Evolutionary conservation across 2,888 invertebrate species (phyloP).

Genomic region (Crepidodera aurea): DNA sequence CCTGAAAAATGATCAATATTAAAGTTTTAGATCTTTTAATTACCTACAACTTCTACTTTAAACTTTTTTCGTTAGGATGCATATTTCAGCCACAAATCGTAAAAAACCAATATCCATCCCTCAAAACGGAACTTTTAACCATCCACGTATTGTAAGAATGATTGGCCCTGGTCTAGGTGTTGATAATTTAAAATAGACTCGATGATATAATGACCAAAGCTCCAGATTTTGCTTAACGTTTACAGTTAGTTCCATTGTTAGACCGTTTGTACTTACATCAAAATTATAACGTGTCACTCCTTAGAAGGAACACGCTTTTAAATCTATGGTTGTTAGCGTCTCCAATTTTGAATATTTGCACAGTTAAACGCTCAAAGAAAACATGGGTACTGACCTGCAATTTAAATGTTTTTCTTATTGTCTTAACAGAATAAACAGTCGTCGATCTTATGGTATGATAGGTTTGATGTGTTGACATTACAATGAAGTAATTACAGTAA

Average conservation of each 20-base stretch:
- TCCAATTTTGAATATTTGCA: conserved; percentile 17
- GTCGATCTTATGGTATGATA: conserved; percentile 31
- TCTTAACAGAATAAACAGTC: conserved; percentile 28
- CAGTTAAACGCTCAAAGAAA: conserved; percentile 16
- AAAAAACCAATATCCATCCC: no score
- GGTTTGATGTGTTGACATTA: conserved; percentile 35
- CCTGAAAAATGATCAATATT: no score
- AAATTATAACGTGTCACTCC: conserved; percentile 18
- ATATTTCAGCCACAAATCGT: no score
- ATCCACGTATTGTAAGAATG: no score
- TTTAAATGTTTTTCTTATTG: conserved; percentile 27
- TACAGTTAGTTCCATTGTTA: neutral
- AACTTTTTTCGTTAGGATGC: no score
- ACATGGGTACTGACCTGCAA: conserved; percentile 4
- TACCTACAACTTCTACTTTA: no score
- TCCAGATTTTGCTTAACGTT: neutral
- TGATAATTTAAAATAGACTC: no score
- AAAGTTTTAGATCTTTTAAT: no score
- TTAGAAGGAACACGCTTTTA: neutral
- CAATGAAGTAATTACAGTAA: conserved; percentile 35
- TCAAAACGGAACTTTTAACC: no score
- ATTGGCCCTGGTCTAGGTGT: no score
- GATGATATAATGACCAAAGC: no score
- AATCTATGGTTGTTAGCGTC: neutral
- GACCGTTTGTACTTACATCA: neutral